Base-by-base conservation (phyloP, 1,140 invertebrate genomes). In the Physella acuta region DNA sequence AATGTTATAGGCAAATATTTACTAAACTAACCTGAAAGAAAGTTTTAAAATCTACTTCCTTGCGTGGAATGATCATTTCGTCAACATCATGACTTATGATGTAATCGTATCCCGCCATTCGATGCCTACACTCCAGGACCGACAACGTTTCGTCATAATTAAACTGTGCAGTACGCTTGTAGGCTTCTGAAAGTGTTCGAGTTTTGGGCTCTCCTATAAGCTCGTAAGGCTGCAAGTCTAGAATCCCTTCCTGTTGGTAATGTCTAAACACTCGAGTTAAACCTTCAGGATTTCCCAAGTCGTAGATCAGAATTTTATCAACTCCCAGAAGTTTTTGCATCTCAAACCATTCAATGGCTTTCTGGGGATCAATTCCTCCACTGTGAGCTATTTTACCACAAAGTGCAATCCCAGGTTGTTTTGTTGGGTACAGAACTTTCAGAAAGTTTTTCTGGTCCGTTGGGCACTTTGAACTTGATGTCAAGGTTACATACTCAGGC, bases 401-500 rank as follows among this genome's bases (percentile, higher is more conserved):
- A 44, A 44, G 39, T 8, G 39, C 39, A 20, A 44, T 8, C 20
- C 39, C 39, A 44, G 70, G 24, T 62, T 30, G n/a, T n/a, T n/a
- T n/a, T n/a, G n/a, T n/a, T n/a, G n/a, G n/a, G n/a, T n/a, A n/a
- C n/a, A n/a, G n/a, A 5, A 61, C 20, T 20, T 67, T 20, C 1
- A 65, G 64, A 14, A 71, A 33, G 31, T 71, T 67, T 24, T 68
- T 58, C 11, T 36, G n/a, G 4, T 5, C 8, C 4, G 37, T 33
- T 17, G 5, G n/a, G 3, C 55, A 59, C 49, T 65, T 67, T 4
- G 11, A 5, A 39, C 30, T 16, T 31, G 34, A 59, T 44, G 39
- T 55, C 49, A 71, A 37, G 5, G 56, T 71, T 26, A 59, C 64
- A 30, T 71, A 51, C 1, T 30, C 30, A 11, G 51, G n/a, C 16